Conservation (phyloP, 2,113 vertebrate genomes). For the Vimba vimba region DNA sequence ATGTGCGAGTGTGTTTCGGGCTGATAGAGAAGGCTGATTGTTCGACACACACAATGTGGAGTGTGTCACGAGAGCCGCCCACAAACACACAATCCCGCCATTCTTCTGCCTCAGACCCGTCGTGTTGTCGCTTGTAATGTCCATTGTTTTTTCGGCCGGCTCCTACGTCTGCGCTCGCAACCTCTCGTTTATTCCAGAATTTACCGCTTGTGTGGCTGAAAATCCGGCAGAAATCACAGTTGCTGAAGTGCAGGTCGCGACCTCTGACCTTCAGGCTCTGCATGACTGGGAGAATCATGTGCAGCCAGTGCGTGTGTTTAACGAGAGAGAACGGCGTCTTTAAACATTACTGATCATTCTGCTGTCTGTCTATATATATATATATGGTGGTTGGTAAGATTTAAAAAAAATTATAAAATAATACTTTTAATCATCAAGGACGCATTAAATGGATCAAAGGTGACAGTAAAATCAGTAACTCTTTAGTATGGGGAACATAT, state of each 20-base stretch:
- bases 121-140: conserved; percentile 71
- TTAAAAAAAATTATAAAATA: background rate
- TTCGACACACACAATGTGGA: conserved; percentile 69
- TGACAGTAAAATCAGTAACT: background rate
- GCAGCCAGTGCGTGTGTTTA: background rate
- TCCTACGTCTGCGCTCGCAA: conserved; percentile 63
- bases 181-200: conserved; percentile 68
- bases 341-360: no score
- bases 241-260: conserved; percentile 43
- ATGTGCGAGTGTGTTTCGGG: conserved; percentile 15
- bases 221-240: conserved; percentile 51
- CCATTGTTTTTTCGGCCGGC: conserved; percentile 70
- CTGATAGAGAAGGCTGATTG: conserved; percentile 61
- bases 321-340: no score
- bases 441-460: background rate
- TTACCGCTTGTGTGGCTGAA: conserved; percentile 64
- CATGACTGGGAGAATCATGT: conserved; percentile 38
- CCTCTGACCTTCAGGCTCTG: conserved; percentile 47
- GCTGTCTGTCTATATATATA: no score
- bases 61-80: conserved; percentile 65
- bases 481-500: no score
- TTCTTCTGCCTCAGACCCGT: conserved; percentile 67
- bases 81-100: conserved; percentile 72
- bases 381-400: no score
- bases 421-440: background rate